Evolutionary conservation across 2,113 vertebrate genomes (phyloP).

Genomic region (Phocoena phocoena): DNA sequence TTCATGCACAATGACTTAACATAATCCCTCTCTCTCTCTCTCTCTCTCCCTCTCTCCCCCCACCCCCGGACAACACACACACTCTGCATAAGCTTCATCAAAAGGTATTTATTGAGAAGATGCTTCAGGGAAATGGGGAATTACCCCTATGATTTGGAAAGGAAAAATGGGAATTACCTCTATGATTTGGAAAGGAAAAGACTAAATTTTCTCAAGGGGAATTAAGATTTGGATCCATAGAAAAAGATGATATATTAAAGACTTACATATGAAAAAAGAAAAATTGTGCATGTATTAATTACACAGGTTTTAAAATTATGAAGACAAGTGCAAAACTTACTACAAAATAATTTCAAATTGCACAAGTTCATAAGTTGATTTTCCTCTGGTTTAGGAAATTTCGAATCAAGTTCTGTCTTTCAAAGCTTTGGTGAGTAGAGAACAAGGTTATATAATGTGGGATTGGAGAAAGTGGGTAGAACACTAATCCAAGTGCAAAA

Average conservation of each 20-base stretch:
- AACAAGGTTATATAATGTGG: background rate
- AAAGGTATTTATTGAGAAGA: background rate
- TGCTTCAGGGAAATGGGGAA: background rate
- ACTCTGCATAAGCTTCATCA: background rate
- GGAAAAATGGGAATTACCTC: background rate
- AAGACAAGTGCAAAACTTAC: background rate
- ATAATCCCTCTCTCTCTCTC: background rate
- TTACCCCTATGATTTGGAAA: background rate
- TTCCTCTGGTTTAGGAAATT: background rate
- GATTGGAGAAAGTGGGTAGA: background rate
- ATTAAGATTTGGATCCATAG: background rate
- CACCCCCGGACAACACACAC: too few species aligned
- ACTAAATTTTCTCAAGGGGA: background rate
- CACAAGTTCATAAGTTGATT: background rate
- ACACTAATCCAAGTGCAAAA: background rate
- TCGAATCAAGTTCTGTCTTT: background rate
- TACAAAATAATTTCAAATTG: background rate
- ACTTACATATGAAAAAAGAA: background rate
- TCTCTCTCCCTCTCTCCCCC: background rate
- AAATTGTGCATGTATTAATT: background rate
- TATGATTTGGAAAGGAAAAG: background rate
- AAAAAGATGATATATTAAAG: background rate
- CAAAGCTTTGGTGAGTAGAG: background rate
- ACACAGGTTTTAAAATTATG: background rate
- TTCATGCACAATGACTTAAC: conserved; percentile 38